Conservation (phyloP, 2,113 vertebrate species). For the Cervus canadensis region DNA sequence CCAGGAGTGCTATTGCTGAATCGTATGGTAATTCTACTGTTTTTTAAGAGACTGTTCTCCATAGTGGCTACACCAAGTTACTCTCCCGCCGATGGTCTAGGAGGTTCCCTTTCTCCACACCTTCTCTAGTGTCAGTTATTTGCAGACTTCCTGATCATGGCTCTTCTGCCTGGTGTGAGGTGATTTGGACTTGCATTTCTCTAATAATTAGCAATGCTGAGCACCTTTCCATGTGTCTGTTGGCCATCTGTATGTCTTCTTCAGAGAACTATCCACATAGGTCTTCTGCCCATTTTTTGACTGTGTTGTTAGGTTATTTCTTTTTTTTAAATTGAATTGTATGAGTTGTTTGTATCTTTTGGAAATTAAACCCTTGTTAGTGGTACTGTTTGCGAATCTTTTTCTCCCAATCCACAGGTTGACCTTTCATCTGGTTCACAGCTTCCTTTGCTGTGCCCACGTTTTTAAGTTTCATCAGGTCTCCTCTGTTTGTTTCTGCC, state of each 20-base stretch:
- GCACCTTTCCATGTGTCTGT: background rate
- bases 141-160: background rate
- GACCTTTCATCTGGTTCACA: background rate
- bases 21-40: background rate
- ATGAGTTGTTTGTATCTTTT: background rate
- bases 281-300: background rate
- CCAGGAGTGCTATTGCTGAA: background rate
- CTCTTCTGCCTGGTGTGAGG: background rate
- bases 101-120: background rate
- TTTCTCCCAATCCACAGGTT: background rate
- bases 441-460: background rate
- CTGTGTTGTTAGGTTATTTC: background rate
- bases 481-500: background rate
- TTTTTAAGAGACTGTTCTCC: background rate
- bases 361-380: background rate
- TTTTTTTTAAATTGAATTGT: background rate
- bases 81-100: background rate
- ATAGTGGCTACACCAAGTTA: background rate
- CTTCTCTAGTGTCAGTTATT: background rate
- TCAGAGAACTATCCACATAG: background rate
- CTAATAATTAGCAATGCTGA: background rate
- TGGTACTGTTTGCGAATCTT: background rate
- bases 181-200: background rate
- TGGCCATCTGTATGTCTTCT: background rate
- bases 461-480: background rate